These are phyloP conservation scores for Dynastes hyllus DNA, from an alignment of 2,888 invertebrate genomes.

Conservation along the genomic window DNA sequence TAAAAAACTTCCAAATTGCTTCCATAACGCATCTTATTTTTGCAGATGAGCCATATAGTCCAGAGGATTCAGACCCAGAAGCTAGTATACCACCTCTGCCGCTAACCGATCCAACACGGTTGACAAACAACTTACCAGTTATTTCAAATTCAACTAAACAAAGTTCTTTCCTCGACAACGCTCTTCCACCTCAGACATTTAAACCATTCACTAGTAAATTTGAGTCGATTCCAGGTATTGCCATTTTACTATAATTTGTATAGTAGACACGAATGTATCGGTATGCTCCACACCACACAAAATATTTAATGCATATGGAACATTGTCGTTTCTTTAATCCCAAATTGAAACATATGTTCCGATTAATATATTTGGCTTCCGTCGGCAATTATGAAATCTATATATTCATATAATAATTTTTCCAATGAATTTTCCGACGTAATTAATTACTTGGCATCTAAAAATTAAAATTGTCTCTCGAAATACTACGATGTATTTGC, in stretches of 20 bases:
- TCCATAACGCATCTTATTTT: not conserved
- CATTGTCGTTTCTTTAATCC: too few species aligned
- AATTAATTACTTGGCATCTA: too few species aligned
- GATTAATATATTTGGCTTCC: too few species aligned
- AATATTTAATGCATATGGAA: too few species aligned
- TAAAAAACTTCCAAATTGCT: not conserved
- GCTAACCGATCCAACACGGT: slow-evolving; percentile 32
- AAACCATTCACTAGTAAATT: slow-evolving; percentile 64
- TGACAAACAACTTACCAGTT: slow-evolving; percentile 31
- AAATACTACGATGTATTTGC: too few species aligned
- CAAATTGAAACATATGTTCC: too few species aligned
- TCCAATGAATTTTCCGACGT: too few species aligned
- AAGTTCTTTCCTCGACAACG: slow-evolving; percentile 60
- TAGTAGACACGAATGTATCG: too few species aligned
- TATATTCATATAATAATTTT: too few species aligned
- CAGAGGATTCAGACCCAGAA: slow-evolving; percentile 76
- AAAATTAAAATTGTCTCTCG: too few species aligned
- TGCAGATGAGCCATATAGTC: slow-evolving; percentile 77
- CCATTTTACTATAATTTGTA: not conserved
- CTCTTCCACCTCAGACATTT: slow-evolving; percentile 59
- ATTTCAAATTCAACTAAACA: slow-evolving; percentile 54
- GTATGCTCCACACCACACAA: too few species aligned
- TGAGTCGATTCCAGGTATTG: slow-evolving; percentile 65
- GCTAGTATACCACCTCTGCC: slow-evolving; percentile 55
- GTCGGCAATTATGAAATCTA: too few species aligned